Evolutionary conservation across 2,113 vertebrate species (phyloP).

Genomic region (Limnothrissa miodon): DNA sequence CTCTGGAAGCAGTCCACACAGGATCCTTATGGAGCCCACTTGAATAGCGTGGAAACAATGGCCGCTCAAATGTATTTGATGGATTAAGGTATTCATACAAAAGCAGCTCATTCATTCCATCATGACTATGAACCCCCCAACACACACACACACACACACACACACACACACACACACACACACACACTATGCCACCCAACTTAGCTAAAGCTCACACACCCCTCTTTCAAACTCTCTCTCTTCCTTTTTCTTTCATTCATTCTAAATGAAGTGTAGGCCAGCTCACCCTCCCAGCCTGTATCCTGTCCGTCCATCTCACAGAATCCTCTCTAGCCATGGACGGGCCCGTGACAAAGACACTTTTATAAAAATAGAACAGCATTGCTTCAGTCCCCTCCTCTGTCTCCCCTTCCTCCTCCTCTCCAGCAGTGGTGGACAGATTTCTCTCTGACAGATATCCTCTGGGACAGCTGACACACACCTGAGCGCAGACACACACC

Average conservation of each 20-base stretch:
- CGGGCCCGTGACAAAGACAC: not conserved
- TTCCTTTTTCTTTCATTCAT: not conserved
- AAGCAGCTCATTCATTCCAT: conserved; percentile 18
- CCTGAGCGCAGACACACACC: conserved; percentile 2
- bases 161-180: conserved; percentile 11
- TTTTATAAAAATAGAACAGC: not conserved
- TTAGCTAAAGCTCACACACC: not conserved
- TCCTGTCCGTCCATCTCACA: not conserved
- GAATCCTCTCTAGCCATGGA: not conserved
- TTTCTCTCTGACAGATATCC: conserved; percentile 10
- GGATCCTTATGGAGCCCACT: conserved; percentile 21
- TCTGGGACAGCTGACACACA: conserved; percentile 5
- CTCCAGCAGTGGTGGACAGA: not conserved
- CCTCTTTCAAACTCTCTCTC: not conserved
- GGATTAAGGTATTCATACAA: conserved; percentile 19
- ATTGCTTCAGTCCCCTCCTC: not conserved
- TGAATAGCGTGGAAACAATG: conserved; percentile 22
- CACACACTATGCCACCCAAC: not conserved
- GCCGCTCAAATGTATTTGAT: conserved; percentile 17
- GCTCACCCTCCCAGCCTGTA: not conserved
- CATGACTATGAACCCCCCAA: not conserved
- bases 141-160: not conserved
- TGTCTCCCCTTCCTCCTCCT: too few relatives aligned
- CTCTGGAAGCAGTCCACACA: conserved; percentile 7
- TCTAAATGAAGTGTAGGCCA: not conserved